A percentile compares a stretch with the other conserved stretches of the same genome.
Evolutionary conservation across 2,888 invertebrate species (phyloP).

Genomic region (Hypselothyrea guttata): DNA sequence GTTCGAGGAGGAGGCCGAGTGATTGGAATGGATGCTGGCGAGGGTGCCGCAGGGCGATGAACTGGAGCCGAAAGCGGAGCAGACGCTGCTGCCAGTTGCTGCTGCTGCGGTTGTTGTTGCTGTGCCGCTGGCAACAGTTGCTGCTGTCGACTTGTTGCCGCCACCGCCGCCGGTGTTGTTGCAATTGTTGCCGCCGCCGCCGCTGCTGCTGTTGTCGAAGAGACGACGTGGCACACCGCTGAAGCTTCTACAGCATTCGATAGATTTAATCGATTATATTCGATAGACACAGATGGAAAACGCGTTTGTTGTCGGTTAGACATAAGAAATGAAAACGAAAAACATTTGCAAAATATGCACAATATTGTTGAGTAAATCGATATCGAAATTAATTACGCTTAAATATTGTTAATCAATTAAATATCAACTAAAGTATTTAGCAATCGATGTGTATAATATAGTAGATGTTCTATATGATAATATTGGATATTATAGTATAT

Average conservation of each 20-base stretch:
- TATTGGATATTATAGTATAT: background rate
- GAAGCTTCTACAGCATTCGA: slow-evolving; percentile 76
- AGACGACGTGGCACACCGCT: slow-evolving; percentile 82
- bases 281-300: slow-evolving; percentile 52
- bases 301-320: slow-evolving; percentile 41
- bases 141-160: slow-evolving; percentile 21
- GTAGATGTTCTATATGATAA: no score
- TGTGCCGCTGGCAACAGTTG: slow-evolving; percentile 13
- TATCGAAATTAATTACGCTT: slow-evolving; percentile 22
- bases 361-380: slow-evolving; percentile 25
- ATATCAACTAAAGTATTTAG: no score
- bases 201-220: slow-evolving; percentile 70
- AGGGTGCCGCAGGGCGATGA: slow-evolving; percentile 78
- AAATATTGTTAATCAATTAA: no score
- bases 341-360: slow-evolving; percentile 51
- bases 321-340: slow-evolving; percentile 45
- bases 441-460: no score
- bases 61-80: slow-evolving; percentile 47
- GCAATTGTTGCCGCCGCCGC: slow-evolving; percentile 15
- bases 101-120: slow-evolving; percentile 10
- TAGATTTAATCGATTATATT: slow-evolving; percentile 32
- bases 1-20: slow-evolving; percentile 76
- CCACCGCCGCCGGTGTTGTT: slow-evolving; percentile 42
- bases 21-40: slow-evolving; percentile 79
- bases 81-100: slow-evolving; percentile 11